phyloP scores from a whole-genome alignment of 2,797 vertebrate genomes.

The Vespertilio murinus region DNA sequence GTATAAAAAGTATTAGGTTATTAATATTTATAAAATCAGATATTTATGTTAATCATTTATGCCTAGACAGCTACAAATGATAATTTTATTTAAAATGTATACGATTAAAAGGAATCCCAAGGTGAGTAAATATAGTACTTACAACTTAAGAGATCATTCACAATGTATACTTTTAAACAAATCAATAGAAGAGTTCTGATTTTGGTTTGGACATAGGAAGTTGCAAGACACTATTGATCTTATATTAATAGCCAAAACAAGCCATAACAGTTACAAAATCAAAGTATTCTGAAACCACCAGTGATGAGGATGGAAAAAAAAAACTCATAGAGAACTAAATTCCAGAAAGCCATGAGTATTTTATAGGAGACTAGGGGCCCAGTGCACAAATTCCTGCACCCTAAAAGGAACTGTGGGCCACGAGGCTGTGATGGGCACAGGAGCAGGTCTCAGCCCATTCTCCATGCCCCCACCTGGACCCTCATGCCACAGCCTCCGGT shows the following conservation, averaged over 20 bases:
- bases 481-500: too few relatives aligned
- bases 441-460: too few relatives aligned
- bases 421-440: too few relatives aligned
- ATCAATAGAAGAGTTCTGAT: not conserved
- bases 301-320: not conserved
- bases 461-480: too few relatives aligned
- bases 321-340: not conserved
- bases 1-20: slow-evolving; percentile 67
- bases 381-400: too few relatives aligned
- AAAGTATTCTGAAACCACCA: not conserved
- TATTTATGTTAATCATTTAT: slow-evolving; percentile 55
- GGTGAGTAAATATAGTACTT: slow-evolving; percentile 28
- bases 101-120: not conserved
- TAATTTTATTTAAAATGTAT: slow-evolving; percentile 62
- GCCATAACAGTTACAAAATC: not conserved
- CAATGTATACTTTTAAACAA: slow-evolving; percentile 36
- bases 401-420: too few relatives aligned
- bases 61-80: slow-evolving; percentile 50
- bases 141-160: slow-evolving; percentile 42
- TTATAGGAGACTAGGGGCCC: not conserved
- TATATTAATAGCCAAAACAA: not conserved
- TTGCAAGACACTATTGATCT: not conserved
- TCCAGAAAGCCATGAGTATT: not conserved
- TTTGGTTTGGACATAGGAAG: not conserved
- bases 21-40: slow-evolving; percentile 74